Conservation (phyloP, 2,797 vertebrate species). For the Spizella passerina region DNA sequence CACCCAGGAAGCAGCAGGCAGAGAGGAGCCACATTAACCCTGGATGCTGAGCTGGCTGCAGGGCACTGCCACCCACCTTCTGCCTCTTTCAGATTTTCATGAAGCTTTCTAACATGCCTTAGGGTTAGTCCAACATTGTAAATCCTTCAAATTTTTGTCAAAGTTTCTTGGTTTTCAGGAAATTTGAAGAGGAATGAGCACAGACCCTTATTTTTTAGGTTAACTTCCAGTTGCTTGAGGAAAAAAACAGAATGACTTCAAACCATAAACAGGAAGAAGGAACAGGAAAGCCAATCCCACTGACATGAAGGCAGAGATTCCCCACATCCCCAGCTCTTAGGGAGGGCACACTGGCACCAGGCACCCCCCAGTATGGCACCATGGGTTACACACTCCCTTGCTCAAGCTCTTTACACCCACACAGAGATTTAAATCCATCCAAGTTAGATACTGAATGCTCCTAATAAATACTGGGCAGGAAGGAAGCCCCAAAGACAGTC, state of each 20-base stretch:
- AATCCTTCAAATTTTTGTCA: background rate
- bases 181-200: background rate
- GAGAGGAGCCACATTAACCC: background rate
- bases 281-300: background rate
- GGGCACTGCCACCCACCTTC: background rate
- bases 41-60: background rate
- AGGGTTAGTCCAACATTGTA: background rate
- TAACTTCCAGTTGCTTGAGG: background rate
- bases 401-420: background rate
- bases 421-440: background rate
- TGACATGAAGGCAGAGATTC: background rate
- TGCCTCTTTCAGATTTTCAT: background rate
- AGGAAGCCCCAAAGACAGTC: rapidly evolving
- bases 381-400: background rate
- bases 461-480: rapidly evolving
- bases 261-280: background rate
- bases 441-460: background rate
- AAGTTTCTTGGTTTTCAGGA: background rate
- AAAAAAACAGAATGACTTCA: background rate
- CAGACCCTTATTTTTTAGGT: background rate
- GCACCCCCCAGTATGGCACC: rapidly evolving
- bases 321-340: background rate
- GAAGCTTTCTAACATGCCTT: background rate
- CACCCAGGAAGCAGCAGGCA: background rate
- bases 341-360: background rate